Evolutionary conservation across 1,140 invertebrate genomes (phyloP), one percentile per base, ranked within the genome.

Genomic region (Brachionus sp.): DNA sequence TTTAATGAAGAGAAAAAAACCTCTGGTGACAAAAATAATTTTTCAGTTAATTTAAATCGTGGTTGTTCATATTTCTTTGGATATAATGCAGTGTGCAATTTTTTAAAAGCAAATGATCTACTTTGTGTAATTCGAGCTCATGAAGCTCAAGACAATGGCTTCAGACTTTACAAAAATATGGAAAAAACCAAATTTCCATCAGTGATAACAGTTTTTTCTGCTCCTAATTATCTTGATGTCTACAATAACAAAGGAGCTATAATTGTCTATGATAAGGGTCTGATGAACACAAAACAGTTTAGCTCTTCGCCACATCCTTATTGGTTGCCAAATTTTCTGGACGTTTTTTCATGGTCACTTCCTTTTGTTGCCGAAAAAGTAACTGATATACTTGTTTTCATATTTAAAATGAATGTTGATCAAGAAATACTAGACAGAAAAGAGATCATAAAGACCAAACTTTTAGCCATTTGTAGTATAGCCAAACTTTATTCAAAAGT

Each of bases 161-260:
- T 46, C 37, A 39, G 97, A 90, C 99, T 99, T 97, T 99, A 99
- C 90, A 94, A 96, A 90, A 99, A 99, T 92, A 98, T 96, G 91
- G 96, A 98, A 91, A 97, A 95, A 86, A 99, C 98, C 87, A 97
- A 97, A 88, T 99, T 99, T 90, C 98, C 97, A 86, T 98, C 97
- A 88, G 92, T 99, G 86, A 99, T 99, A 87, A 99, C 98, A 87
- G 99, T 99, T 90, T 99, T 99, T 90, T 98, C 96, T 88, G 98
- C 98, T 89, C 98, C 97, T 86, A 99, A 99, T 91, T 99, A 99
- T 91, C 92, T 57, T 91, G 98, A 99, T 92, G 98, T 99, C 85
- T 99, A 99, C 91, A 99, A 99, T 91, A 99, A 99, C 91, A 99
- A 99, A 93, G 98, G 97, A 89, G 98, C 98, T 87, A 97, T 99